Conservation (phyloP, 2,113 vertebrate species). For the Seriola rivoliana region DNA sequence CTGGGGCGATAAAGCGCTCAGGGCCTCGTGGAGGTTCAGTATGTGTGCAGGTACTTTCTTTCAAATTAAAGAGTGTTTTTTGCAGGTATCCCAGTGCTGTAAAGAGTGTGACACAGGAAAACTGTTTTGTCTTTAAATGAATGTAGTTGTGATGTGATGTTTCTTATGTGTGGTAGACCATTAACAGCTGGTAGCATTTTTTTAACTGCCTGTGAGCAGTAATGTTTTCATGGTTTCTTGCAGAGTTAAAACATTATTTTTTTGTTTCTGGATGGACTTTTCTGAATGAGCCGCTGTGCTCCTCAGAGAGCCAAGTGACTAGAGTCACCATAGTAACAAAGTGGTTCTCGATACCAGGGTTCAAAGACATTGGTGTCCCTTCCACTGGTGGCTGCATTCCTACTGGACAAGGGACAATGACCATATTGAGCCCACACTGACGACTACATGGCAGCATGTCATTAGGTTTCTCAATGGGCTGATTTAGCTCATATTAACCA, state of each 20-base stretch:
- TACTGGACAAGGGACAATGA: conserved; percentile 74
- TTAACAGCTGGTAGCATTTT: background rate
- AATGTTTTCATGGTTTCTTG: conserved; percentile 15
- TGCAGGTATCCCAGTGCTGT: background rate
- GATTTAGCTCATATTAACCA: conserved; percentile 77
- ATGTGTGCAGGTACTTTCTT: background rate
- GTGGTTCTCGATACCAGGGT: conserved; percentile 62
- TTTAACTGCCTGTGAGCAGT: conserved; percentile 1
- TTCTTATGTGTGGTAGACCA: background rate
- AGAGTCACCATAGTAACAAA: conserved; percentile 71
- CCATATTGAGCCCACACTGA: conserved; percentile 80
- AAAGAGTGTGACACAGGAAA: background rate
- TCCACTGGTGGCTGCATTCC: conserved; percentile 72
- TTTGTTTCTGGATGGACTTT: conserved; percentile 29
- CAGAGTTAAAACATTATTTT: conserved; percentile 23
- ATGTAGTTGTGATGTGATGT: background rate
- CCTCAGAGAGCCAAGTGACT: conserved; percentile 49
- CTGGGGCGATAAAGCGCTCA: background rate
- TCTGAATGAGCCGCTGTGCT: conserved; percentile 60
- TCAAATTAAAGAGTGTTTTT: background rate
- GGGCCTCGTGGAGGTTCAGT: background rate
- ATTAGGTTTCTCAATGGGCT: conserved; percentile 77
- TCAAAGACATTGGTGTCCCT: conserved; percentile 72
- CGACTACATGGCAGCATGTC: conserved; percentile 76
- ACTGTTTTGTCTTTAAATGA: background rate